phyloP scores from a whole-genome alignment of 2,888 invertebrate species.

The Venustoraphidia nigricollis region DNA sequence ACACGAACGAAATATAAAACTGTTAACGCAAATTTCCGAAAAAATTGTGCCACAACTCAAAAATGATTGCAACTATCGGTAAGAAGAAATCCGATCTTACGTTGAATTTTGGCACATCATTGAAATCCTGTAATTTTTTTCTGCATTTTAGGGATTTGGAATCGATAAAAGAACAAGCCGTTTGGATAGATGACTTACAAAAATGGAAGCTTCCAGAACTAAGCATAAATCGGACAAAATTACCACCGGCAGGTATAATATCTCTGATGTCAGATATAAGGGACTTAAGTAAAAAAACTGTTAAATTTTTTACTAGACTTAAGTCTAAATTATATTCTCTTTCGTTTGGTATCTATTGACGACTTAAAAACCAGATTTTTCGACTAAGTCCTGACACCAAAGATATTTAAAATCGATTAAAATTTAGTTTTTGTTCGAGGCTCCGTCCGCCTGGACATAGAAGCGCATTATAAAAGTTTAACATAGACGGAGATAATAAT shows the following conservation, averaged over 20 bases:
- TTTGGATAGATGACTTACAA: constrained; percentile 61
- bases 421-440: no score
- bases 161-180: constrained; percentile 44
- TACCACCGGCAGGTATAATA: constrained; percentile 45
- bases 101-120: no score
- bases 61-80: constrained; percentile 51
- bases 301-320: no score
- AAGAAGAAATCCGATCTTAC: constrained; percentile 8
- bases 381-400: no score
- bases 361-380: no score
- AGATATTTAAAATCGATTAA: neutral
- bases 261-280: no score
- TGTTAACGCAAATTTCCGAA: constrained; percentile 46
- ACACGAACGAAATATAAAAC: constrained; percentile 51
- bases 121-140: constrained; percentile 8
- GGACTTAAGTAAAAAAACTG: no score
- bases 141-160: constrained; percentile 42
- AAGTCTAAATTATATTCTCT: no score
- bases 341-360: no score
- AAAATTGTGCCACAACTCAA: constrained; percentile 28
- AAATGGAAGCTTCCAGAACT: constrained; percentile 57
- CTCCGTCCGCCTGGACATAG: no score
- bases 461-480: no score
- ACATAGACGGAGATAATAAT: no score
- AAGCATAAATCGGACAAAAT: constrained; percentile 42